Evolutionary conservation across 2,113 vertebrate species (phyloP), one percentile per base, ranked within the genome.

Genomic region (Hippoglossus stenolepis): DNA sequence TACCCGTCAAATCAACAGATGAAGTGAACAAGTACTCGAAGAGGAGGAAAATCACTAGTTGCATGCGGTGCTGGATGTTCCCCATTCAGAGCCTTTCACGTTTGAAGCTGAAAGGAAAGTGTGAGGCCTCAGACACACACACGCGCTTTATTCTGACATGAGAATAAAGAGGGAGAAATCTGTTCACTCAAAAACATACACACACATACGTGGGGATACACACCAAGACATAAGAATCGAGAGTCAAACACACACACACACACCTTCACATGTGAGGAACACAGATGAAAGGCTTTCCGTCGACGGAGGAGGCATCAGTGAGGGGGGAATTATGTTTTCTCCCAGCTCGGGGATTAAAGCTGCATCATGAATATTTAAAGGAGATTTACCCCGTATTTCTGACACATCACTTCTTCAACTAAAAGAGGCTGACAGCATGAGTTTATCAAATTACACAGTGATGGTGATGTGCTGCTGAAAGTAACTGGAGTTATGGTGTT

Each of bases 351-450:
- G 82, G 86, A 90, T 91, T 92, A 90, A 85, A 89, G 62, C 23
- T 70, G 66, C 77, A 78, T 68, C 73, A 72, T 88, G 77, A 90
- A 87, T 90, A 89, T 90, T 85, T 80, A 82, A 84, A 65, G 58
- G 54, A 75, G 84, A 70, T 87, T 89, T 82, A 69, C 72, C 14
- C 73, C 17, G 15, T 38, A 65, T 75, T 84, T 79, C 62, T 40
- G 80, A 58, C 59, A 84, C 83, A 85, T 75, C 77, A 79, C 72
- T 82, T 75, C 73, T 77, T 74, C 69, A 65, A 77, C 73, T 83
- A 11, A 82, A 70, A 74, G 56, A 47, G 65, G 51, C 56, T 47
- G 76, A 78, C 66, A 49, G 89, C 40, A 1, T 3, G 14, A 84
- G 40, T 61, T 71, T 21, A 57, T 66, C 73, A 68, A 79, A 53